These are phyloP conservation scores for Oscheius sp. DNA, from an alignment of 1,140 invertebrate species.

Conservation along the genomic window DNA sequence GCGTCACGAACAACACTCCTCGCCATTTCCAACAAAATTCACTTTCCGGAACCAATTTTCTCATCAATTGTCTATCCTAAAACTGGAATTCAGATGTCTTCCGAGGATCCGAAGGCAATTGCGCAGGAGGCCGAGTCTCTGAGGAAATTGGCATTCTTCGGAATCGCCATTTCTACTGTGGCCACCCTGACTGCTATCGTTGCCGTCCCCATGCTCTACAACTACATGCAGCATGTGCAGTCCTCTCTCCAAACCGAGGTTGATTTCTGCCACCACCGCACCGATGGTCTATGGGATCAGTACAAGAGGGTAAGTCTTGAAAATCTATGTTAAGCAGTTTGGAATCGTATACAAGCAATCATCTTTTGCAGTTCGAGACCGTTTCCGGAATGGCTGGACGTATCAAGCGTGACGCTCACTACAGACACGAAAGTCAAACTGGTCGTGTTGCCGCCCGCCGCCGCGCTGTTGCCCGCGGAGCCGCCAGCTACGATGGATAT, in stretches of 20 bases:
- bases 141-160: conserved; percentile 43
- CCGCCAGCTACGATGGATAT: conserved; percentile 20
- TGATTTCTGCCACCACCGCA: conserved; percentile 41
- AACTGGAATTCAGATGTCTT: conserved; percentile 27
- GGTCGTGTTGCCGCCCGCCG: neutral
- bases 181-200: conserved; percentile 42
- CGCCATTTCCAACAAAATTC: no score
- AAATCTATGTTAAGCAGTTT: no score
- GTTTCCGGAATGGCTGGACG: conserved; percentile 25
- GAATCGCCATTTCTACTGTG: conserved; percentile 41
- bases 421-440: neutral
- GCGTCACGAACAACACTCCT: no score
- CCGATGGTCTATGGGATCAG: conserved; percentile 40
- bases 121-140: conserved; percentile 35
- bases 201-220: conserved; percentile 46
- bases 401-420: conserved; percentile 29
- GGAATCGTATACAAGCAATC: neutral
- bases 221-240: conserved; percentile 47
- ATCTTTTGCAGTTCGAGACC: conserved; percentile 17
- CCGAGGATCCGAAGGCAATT: conserved; percentile 23
- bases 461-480: conserved; percentile 6
- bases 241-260: conserved; percentile 41
- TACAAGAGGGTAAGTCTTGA: conserved; percentile 15
- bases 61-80: no score
- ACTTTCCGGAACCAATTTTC: no score